Evolutionary conservation across 2,888 invertebrate genomes (phyloP).

Genomic region (Oscheius onirici): DNA sequence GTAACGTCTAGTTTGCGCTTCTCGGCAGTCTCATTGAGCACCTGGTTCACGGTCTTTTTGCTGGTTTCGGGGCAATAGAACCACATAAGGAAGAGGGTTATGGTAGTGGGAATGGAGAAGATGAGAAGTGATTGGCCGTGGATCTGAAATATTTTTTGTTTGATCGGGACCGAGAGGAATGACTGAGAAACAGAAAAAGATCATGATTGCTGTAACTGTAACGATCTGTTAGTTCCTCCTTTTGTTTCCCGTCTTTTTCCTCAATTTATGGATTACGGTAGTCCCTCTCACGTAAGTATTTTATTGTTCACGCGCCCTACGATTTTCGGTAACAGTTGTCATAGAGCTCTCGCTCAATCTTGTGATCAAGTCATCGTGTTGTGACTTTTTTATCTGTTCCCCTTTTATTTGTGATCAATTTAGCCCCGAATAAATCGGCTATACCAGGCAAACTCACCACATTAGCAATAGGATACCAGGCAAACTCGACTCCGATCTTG

Average conservation of each 20-base stretch:
- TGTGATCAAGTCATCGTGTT: too few species aligned
- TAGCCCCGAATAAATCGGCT: background rate
- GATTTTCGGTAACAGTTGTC: background rate
- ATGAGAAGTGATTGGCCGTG: slow-evolving; percentile 36
- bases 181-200: too few species aligned
- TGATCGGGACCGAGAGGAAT: too few species aligned
- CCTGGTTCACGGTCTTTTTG: slow-evolving; percentile 30
- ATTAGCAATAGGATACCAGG: slow-evolving; percentile 42
- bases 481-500: slow-evolving; percentile 42
- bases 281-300: too few species aligned
- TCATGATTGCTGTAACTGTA: too few species aligned
- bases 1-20: slow-evolving; percentile 7
- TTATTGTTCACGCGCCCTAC: too few species aligned
- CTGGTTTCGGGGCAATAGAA: slow-evolving; percentile 37
- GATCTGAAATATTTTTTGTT: slow-evolving; percentile 39
- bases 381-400: too few species aligned
- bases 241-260: too few species aligned
- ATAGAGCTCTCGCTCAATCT: background rate
- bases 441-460: slow-evolving; percentile 36
- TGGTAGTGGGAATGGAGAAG: slow-evolving; percentile 38
- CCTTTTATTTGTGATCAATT: background rate
- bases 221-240: too few species aligned
- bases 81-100: slow-evolving; percentile 34
- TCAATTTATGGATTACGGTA: too few species aligned
- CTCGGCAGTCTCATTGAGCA: slow-evolving; percentile 33